These are phyloP conservation scores for Strigops habroptila DNA, from an alignment of 2,113 vertebrate genomes.

Conservation along the genomic window DNA sequence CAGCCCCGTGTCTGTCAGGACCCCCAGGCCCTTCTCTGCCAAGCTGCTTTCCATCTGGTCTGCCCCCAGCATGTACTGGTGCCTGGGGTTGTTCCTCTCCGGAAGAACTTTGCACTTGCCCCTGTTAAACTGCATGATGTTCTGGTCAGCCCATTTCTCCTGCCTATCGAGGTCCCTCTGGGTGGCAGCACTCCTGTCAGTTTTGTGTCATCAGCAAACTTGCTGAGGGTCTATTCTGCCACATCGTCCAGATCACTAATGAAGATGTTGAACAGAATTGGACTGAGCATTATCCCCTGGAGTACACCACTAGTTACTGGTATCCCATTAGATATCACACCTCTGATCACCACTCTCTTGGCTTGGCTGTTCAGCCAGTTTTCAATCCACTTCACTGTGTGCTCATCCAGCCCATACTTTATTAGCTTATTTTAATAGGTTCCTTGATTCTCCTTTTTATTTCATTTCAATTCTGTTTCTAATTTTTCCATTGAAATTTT, in stretches of 20 bases:
- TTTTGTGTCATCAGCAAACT: background rate
- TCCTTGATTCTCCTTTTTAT: background rate
- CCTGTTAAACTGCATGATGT: background rate
- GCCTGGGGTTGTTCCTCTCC: background rate
- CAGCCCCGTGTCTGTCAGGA: background rate
- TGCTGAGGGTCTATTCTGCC: background rate
- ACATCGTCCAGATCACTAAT: background rate
- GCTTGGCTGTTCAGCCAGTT: background rate
- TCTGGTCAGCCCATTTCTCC: background rate
- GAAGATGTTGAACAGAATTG: background rate
- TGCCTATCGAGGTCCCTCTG: background rate
- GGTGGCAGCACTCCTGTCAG: background rate
- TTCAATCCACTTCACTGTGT: background rate
- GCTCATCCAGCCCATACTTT: accelerated
- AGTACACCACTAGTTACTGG: background rate
- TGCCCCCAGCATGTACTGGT: background rate
- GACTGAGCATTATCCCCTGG: background rate
- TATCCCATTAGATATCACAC: background rate
- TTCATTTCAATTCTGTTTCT: background rate
- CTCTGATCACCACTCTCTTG: background rate
- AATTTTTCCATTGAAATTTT: background rate
- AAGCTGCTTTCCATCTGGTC: background rate
- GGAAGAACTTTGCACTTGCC: background rate
- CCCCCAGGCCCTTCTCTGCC: background rate
- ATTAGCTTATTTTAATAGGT: background rate